Conservation (phyloP, 2,888 invertebrate genomes). For the Nebria salina region DNA sequence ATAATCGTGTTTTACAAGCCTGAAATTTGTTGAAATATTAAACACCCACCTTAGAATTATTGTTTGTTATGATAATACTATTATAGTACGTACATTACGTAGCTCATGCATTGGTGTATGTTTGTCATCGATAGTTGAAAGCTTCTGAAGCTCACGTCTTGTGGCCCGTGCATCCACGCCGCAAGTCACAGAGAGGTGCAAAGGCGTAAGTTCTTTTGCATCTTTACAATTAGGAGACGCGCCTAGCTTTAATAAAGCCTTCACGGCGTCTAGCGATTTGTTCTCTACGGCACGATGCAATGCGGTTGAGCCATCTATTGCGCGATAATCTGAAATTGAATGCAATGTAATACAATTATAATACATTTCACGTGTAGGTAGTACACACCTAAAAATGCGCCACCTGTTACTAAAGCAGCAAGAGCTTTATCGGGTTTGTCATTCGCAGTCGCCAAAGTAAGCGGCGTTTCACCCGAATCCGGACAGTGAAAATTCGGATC, state of each 20-base stretch:
- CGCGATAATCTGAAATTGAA: slow-evolving; percentile 85
- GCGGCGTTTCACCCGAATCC: slow-evolving; percentile 95
- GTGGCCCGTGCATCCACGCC: slow-evolving; percentile 86
- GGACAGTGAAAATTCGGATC: slow-evolving; percentile 99
- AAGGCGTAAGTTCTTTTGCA: slow-evolving; percentile 85
- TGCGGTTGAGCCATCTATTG: slow-evolving; percentile 92
- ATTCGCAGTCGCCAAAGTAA: slow-evolving; percentile 91
- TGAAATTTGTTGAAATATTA: slow-evolving; percentile 60
- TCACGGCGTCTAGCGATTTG: slow-evolving; percentile 88
- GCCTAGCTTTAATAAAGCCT: slow-evolving; percentile 92
- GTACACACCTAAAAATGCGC: slow-evolving; percentile 72
- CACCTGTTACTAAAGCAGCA: slow-evolving; percentile 95
- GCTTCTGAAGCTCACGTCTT: slow-evolving; percentile 93
- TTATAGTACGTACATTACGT: slow-evolving; percentile 82
- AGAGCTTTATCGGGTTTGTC: slow-evolving; percentile 90
- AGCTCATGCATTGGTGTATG: slow-evolving; percentile 99
- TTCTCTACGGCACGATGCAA: slow-evolving; percentile 94
- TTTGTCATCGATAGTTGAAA: slow-evolving; percentile 90
- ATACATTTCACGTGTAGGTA: no score
- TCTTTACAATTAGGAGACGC: slow-evolving; percentile 98
- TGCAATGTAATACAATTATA: no score
- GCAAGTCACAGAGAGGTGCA: slow-evolving; percentile 83
- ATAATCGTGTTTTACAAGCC: slow-evolving; percentile 96
- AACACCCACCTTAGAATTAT: no score
- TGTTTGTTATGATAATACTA: neutral